phyloP scores from a whole-genome alignment of 2,888 invertebrate genomes.

The Agrilus cyanescens region DNA sequence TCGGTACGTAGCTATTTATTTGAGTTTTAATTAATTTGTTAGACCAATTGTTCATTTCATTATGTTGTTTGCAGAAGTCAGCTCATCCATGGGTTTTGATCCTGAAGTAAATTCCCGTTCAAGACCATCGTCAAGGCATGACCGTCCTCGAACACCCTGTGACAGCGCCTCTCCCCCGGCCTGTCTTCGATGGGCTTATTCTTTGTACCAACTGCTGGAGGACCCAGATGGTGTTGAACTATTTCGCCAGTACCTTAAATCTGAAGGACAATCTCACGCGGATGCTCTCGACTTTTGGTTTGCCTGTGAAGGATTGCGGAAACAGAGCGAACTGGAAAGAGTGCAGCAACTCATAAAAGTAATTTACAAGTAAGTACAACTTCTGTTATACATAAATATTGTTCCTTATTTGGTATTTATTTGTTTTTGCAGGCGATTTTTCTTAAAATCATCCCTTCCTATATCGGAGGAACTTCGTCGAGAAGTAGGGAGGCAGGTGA shows the following conservation, averaged over 20 bases:
- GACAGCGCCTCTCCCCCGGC: slow-evolving; percentile 46
- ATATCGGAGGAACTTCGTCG: slow-evolving; percentile 72
- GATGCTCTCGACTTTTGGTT: slow-evolving; percentile 87
- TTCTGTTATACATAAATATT: slow-evolving; percentile 20
- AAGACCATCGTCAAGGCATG: slow-evolving; percentile 33
- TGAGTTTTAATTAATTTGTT: not conserved
- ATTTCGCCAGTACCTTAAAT: slow-evolving; percentile 71
- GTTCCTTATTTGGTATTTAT: too few relatives aligned
- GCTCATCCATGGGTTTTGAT: slow-evolving; percentile 27
- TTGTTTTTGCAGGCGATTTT: slow-evolving; percentile 43
- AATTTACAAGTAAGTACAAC: slow-evolving; percentile 56
- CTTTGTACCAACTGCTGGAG: slow-evolving; percentile 70
- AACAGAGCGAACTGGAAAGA: slow-evolving; percentile 61
- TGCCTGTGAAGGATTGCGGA: slow-evolving; percentile 79
- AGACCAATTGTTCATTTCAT: slow-evolving; percentile 1
- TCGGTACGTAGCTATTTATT: slow-evolving; percentile 17
- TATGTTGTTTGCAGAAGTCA: slow-evolving; percentile 14
- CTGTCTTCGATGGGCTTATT: slow-evolving; percentile 82
- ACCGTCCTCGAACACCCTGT: slow-evolving; percentile 25
- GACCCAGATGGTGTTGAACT: slow-evolving; percentile 83
- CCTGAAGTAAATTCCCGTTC: slow-evolving; percentile 32
- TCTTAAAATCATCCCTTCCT: slow-evolving; percentile 69
- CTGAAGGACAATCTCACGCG: slow-evolving; percentile 65
- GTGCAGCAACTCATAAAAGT: slow-evolving; percentile 67
- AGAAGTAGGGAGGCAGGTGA: slow-evolving; percentile 63